These are phyloP conservation scores for Holcopasites calliopsidis DNA, from an alignment of 1,140 invertebrate genomes.

Conservation along the genomic window DNA sequence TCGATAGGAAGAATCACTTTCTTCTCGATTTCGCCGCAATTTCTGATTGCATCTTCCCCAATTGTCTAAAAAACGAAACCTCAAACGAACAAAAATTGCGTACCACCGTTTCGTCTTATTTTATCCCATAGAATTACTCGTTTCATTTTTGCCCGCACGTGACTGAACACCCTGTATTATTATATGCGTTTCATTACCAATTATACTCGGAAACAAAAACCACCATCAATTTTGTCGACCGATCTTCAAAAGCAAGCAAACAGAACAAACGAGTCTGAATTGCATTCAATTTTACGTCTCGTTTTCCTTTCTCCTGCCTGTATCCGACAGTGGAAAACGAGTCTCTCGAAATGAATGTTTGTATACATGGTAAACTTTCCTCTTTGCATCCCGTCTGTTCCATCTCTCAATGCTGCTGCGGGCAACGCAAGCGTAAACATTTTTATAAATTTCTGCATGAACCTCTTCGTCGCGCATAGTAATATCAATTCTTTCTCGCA, in stretches of 20 bases:
- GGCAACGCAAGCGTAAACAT: conserved; percentile 63
- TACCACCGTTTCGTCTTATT: too few species aligned
- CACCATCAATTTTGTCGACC: too few species aligned
- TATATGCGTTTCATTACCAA: conserved; percentile 41
- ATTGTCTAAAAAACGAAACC: too few species aligned
- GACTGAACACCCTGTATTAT: too few species aligned
- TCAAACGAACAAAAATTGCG: too few species aligned
- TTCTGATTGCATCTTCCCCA: too few species aligned
- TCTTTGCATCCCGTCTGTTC: background rate
- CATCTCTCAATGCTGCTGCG: conserved; percentile 9
- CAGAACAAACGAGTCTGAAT: background rate
- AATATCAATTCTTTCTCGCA: conserved; percentile 12
- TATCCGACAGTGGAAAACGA: conserved; percentile 12
- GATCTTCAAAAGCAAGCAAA: background rate
- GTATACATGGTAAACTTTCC: background rate
- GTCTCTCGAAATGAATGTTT: conserved; percentile 16
- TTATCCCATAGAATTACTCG: too few species aligned
- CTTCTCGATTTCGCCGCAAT: too few species aligned
- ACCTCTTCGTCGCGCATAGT: conserved; percentile 15
- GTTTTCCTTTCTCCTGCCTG: conserved; percentile 24
- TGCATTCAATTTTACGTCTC: background rate
- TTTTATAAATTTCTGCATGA: conserved; percentile 72
- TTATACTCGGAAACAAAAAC: background rate
- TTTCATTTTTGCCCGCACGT: too few species aligned
- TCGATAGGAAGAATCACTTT: too few species aligned